Percentiles rank a stretch among this genome's conserved stretches.
Evolutionary conservation across 2,797 vertebrate species (phyloP).

Genomic region (Antennarius maculatus): DNA sequence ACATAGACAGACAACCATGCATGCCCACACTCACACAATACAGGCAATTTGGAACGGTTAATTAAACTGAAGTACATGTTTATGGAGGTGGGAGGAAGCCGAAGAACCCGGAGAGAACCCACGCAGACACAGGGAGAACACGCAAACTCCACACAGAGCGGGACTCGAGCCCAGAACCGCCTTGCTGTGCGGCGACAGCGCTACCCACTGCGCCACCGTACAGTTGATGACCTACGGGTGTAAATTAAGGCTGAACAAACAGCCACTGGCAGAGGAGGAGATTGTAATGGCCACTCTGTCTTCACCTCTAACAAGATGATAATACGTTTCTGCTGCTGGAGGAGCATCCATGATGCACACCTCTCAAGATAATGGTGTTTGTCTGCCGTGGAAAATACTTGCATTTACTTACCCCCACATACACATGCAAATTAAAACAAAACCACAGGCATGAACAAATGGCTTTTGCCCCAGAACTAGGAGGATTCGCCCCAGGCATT

Average conservation of each 20-base stretch:
- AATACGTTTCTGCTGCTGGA: conserved; percentile 67
- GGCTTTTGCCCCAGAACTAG: conserved; percentile 51
- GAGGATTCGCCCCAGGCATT: conserved; percentile 43
- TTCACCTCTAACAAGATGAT: conserved; percentile 75
- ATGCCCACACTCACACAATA: too few species aligned
- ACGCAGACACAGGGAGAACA: too few species aligned
- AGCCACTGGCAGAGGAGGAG: conserved; percentile 58
- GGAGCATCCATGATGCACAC: conserved; percentile 58
- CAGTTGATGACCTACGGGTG: conserved; percentile 27
- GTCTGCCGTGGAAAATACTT: conserved; percentile 29
- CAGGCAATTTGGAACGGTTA: too few species aligned
- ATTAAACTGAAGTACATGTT: too few species aligned
- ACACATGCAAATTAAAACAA: conserved; percentile 11
- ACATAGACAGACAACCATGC: too few species aligned
- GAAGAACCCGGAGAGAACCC: too few species aligned
- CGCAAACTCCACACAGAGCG: too few species aligned
- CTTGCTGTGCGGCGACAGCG: too few species aligned
- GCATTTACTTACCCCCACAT: conserved; percentile 17
- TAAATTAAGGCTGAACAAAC: conserved; percentile 54
- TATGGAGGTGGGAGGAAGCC: too few species aligned
- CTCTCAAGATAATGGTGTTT: conserved; percentile 46
- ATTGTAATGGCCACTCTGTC: conserved; percentile 70
- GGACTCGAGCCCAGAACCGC: too few species aligned
- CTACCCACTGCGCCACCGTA: too few species aligned
- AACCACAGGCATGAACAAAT: conserved; percentile 52